Evolutionary conservation across 2,797 vertebrate genomes (phyloP).

Genomic region (Enteromius thamalakanensis): DNA sequence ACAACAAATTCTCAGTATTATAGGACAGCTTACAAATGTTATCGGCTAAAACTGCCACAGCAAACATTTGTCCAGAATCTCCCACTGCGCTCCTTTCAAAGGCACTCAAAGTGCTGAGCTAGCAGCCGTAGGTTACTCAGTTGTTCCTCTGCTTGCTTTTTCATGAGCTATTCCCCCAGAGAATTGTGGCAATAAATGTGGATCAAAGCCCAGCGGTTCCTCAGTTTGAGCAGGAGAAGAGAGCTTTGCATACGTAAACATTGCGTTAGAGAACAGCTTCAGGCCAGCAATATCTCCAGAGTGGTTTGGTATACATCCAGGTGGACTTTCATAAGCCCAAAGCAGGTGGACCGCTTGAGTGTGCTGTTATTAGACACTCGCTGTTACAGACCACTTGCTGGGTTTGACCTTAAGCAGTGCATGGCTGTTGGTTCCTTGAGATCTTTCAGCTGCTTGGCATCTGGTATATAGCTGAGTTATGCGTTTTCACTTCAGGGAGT

Average conservation of each 20-base stretch:
- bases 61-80: conserved; percentile 39
- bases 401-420: conserved; percentile 2
- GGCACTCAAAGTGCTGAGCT: conserved; percentile 40
- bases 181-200: conserved; percentile 31
- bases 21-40: conserved; percentile 45
- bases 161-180: conserved; percentile 40
- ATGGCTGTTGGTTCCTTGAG: not conserved
- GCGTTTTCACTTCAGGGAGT: not conserved
- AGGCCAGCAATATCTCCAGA: conserved; percentile 17
- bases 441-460: not conserved
- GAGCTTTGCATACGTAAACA: conserved; percentile 38
- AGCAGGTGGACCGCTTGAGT: not conserved
- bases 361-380: not conserved
- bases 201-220: conserved; percentile 47
- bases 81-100: conserved; percentile 33
- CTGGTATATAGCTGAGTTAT: not conserved
- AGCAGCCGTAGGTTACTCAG: conserved; percentile 33
- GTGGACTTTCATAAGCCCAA: conserved; percentile 18
- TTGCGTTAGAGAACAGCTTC: not conserved
- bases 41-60: conserved; percentile 39
- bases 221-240: conserved; percentile 9
- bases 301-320: conserved; percentile 28
- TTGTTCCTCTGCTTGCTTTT: conserved; percentile 32
- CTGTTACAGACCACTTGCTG: not conserved
- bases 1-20: conserved; percentile 36